These are phyloP conservation scores for Canis aureus DNA, from an alignment of 2,113 vertebrate genomes.

Conservation along the genomic window DNA sequence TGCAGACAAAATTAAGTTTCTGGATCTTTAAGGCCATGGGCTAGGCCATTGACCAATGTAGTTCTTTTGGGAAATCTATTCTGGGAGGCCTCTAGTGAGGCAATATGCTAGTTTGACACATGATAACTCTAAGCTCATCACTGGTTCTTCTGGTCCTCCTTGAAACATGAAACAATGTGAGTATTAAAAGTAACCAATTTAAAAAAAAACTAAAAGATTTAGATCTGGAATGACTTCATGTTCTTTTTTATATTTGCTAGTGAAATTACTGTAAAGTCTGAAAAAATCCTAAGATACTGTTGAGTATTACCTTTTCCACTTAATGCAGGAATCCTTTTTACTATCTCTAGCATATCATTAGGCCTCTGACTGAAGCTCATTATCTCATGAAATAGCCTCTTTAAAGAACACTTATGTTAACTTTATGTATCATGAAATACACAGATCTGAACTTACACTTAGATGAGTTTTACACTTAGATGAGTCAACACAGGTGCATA, in stretches of 20 bases:
- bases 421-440: not conserved
- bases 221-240: not conserved
- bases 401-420: conserved; percentile 5
- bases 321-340: not conserved
- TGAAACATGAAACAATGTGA: not conserved
- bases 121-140: not conserved
- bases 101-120: not conserved
- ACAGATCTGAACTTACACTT: not conserved
- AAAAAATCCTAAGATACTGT: not conserved
- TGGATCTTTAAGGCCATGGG: not conserved
- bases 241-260: not conserved
- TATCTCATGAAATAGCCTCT: not conserved
- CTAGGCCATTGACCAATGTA: not conserved
- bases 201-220: not conserved
- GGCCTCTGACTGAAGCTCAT: not conserved
- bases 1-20: not conserved
- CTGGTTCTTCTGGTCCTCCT: not conserved
- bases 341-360: not conserved
- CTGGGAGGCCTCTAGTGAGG: not conserved
- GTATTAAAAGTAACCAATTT: not conserved
- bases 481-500: not conserved
- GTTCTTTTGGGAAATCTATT: not conserved
- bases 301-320: not conserved
- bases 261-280: conserved; percentile 15
- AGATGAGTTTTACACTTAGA: not conserved